Conservation (phyloP, 1,140 invertebrate species). For the Bombyx mandarina region DNA sequence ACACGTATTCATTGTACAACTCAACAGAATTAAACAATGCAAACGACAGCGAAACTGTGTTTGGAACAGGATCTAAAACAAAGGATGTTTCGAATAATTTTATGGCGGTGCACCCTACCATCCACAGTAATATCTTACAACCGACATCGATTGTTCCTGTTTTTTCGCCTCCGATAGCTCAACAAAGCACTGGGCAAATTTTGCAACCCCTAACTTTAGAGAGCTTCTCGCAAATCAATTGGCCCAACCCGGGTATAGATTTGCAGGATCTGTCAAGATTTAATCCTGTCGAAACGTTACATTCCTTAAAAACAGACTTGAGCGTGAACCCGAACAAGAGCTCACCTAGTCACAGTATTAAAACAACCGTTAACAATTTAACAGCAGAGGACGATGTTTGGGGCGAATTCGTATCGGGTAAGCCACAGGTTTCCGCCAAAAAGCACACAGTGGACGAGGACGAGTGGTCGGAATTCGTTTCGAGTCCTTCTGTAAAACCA, state of each 20-base stretch:
- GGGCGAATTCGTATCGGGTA: conserved; percentile 74
- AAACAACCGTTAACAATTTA: conserved; percentile 30
- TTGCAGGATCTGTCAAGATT: conserved; percentile 75
- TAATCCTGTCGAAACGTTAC: conserved; percentile 64
- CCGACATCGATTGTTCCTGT: conserved; percentile 26
- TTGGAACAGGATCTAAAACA: too few relatives aligned
- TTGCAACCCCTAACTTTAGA: conserved; percentile 64
- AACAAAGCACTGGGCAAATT: conserved; percentile 58
- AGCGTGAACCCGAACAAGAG: conserved; percentile 34
- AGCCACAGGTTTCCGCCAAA: conserved; percentile 38
- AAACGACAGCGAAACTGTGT: too few relatives aligned
- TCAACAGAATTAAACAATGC: too few relatives aligned
- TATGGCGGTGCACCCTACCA: too few relatives aligned
- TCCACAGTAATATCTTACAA: conserved; percentile 30
- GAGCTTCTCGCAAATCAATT: conserved; percentile 73
- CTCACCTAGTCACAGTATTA: conserved; percentile 39
- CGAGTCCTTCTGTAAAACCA: conserved; percentile 62
- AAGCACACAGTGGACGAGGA: conserved; percentile 65
- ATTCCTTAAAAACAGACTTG: conserved; percentile 50
- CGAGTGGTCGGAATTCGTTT: conserved; percentile 78
- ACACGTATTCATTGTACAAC: too few relatives aligned
- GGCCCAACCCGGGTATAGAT: conserved; percentile 76
- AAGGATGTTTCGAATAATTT: too few relatives aligned
- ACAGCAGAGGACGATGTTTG: conserved; percentile 71
- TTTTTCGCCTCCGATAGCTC: conserved; percentile 19